Evolutionary conservation across 2,797 vertebrate species (phyloP), one percentile per base, ranked within the genome.

Genomic region (Pantherophis alleghaniensis): DNA sequence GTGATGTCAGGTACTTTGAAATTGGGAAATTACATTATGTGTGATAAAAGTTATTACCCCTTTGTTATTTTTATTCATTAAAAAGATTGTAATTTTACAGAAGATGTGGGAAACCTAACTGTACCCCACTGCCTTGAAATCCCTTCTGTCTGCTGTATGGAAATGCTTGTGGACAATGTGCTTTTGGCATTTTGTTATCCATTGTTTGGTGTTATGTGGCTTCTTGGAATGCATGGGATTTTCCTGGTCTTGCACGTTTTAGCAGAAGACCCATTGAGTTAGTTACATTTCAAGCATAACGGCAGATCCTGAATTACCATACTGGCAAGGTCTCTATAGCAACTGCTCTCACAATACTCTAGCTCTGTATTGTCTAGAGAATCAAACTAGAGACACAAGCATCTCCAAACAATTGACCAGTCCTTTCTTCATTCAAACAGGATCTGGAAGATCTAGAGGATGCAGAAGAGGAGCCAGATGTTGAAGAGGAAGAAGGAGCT

Each of bases 401-500:
- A 88, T 47, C n/a, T 88, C 14, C 37, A 7, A 10, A 53, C 1
- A 94, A 91, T 4, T 95, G 63, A 89, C 18, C 42, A 11, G 74
- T 20, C 26, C 5, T n/a, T 87, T 37, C 93, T 51, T 93, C 18
- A 28, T 60, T 0, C 51, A 61, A 5, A 7, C 95, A 98, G 98
- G 99, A 99, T 91, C 94, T 99, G 32, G 98, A 98, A 7, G 99
- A 99, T 56, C 61, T 97, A 2, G 98, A 98, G 57, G 98, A 98
- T 0, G 97, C 97, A 0, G 98, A 99, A 22, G 99, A 98, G 22
- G 99, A 98, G 4, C 96, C 97, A 0, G 99, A 99, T 2, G 96
- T 97, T 7, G 99, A 99, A 89, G 97, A 97, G 0, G 98, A 97
- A 69, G 98, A 99, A 69, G 89, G 86, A 5, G 22, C 57, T 51